Evolutionary conservation across 1,140 invertebrate species (phyloP).

Genomic region (Nomia melanderi): DNA sequence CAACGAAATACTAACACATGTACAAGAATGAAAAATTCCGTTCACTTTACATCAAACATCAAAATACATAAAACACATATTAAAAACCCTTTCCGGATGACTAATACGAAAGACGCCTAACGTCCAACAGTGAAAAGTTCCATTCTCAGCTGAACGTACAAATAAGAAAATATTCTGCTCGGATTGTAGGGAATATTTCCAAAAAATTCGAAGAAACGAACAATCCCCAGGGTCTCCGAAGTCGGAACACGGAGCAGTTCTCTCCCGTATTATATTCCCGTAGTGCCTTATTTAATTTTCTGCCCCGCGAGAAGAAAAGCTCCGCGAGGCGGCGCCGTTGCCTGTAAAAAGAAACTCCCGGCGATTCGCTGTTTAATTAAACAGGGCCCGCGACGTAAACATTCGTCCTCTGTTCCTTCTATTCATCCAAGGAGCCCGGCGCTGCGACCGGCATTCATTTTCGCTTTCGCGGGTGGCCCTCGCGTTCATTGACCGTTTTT

Average conservation of each 20-base stretch:
- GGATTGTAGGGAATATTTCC: too few relatives aligned
- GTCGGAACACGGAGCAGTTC: background rate
- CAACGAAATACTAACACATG: too few relatives aligned
- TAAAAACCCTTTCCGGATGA: too few relatives aligned
- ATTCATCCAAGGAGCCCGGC: background rate
- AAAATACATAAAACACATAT: too few relatives aligned
- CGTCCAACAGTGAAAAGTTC: too few relatives aligned
- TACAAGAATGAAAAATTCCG: too few relatives aligned
- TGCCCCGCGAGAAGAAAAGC: background rate
- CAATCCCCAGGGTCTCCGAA: background rate
- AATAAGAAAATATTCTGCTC: too few relatives aligned
- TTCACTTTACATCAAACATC: too few relatives aligned
- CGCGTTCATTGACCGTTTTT: background rate
- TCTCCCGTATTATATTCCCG: background rate
- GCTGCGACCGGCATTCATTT: too few relatives aligned
- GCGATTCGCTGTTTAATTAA: slow-evolving; percentile 3
- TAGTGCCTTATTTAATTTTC: slow-evolving; percentile 2
- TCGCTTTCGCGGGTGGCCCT: background rate
- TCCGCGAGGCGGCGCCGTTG: background rate
- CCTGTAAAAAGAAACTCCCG: background rate
- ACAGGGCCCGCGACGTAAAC: background rate
- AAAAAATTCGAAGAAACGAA: too few relatives aligned
- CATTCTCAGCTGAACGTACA: too few relatives aligned
- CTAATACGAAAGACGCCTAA: too few relatives aligned
- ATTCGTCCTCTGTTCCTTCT: background rate